phyloP scores from a whole-genome alignment of 2,888 invertebrate species.

The Pardosa pseudoannulata region DNA sequence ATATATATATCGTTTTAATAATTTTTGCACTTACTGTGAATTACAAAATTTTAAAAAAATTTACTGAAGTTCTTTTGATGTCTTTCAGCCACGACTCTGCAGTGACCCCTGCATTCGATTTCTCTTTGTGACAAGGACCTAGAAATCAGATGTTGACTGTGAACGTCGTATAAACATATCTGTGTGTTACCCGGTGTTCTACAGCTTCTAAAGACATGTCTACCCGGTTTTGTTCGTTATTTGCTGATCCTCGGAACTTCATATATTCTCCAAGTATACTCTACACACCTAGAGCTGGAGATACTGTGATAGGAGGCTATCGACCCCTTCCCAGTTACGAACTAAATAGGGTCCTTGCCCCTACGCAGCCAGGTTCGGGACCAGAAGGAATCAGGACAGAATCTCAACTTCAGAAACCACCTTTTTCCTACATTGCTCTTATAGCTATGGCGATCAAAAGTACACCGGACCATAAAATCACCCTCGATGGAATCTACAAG shows the following conservation, averaged over 20 bases:
- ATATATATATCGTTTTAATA: no score
- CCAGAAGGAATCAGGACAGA: slow-evolving; percentile 27
- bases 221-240: slow-evolving; percentile 46
- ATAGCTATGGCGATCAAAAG: slow-evolving; percentile 79
- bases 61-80: no score
- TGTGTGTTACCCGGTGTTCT: no score
- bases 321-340: slow-evolving; percentile 51
- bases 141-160: no score
- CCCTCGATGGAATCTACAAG: slow-evolving; percentile 79
- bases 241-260: slow-evolving; percentile 47
- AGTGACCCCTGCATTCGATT: no score
- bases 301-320: slow-evolving; percentile 17
- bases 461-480: slow-evolving; percentile 78
- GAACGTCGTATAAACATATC: no score
- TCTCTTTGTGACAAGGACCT: no score
- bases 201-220: slow-evolving; percentile 6
- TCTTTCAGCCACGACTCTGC: no score
- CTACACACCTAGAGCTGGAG: slow-evolving; percentile 32
- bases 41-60: no score
- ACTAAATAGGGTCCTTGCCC: slow-evolving; percentile 50
- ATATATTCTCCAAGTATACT: slow-evolving; percentile 41
- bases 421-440: slow-evolving; percentile 78
- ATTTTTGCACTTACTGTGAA: no score
- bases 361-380: slow-evolving; percentile 26
- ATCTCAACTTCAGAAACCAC: slow-evolving; percentile 73